These are phyloP conservation scores for Nicator chloris DNA, from an alignment of 2,113 vertebrate genomes.

Conservation along the genomic window DNA sequence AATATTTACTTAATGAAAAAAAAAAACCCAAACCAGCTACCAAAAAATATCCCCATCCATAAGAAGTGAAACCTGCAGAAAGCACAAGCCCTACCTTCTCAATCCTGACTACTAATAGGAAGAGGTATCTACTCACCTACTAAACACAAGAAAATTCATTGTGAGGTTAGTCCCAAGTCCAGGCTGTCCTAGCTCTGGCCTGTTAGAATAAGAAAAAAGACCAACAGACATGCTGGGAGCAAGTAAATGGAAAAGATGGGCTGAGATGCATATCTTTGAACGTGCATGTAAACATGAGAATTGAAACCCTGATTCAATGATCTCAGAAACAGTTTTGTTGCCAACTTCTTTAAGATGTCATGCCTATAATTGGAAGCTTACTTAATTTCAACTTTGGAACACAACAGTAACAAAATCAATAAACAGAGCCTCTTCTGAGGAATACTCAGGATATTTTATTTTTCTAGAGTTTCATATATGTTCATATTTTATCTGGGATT, in stretches of 20 bases:
- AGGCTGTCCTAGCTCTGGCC: slow-evolving; percentile 48
- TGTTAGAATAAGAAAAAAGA: slow-evolving; percentile 62
- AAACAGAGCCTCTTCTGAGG: neutral
- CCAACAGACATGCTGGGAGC: slow-evolving; percentile 47
- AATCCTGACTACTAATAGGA: slow-evolving; percentile 31
- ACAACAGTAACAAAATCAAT: neutral
- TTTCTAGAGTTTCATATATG: neutral
- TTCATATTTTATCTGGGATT: neutral
- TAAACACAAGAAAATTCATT: slow-evolving; percentile 62
- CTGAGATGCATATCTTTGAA: neutral
- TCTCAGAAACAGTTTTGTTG: neutral
- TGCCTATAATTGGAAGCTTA: neutral
- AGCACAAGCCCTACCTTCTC: slow-evolving; percentile 4
- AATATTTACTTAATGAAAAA: neutral
- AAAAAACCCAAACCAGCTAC: neutral
- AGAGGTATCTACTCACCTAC: slow-evolving; percentile 56
- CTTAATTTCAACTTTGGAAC: neutral
- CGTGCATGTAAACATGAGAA: neutral
- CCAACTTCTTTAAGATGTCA: neutral
- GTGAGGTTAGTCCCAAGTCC: slow-evolving; percentile 50
- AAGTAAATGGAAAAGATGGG: neutral
- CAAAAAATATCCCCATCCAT: neutral
- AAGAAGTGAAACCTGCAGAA: neutral
- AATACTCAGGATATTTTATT: neutral
- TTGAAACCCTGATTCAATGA: neutral